These are phyloP conservation scores for Drosophila cracens DNA, from an alignment of 2,888 invertebrate species.

Conservation along the genomic window DNA sequence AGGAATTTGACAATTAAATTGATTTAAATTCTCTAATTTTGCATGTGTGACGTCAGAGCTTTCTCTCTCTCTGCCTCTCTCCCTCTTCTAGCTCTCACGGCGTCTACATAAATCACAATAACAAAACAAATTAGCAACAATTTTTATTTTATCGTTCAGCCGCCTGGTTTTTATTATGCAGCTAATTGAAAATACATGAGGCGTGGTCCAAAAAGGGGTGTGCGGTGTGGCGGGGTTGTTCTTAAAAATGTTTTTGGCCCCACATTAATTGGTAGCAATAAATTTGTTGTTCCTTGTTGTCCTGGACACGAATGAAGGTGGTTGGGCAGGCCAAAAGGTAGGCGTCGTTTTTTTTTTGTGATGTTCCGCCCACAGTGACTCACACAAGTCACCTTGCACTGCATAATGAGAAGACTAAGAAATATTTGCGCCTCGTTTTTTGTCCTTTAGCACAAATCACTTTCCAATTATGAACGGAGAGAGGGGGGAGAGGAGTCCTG, in stretches of 20 bases:
- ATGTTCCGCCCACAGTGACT: slow-evolving; percentile 53
- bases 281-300: slow-evolving; percentile 60
- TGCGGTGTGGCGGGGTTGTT: slow-evolving; percentile 18
- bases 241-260: slow-evolving; percentile 54
- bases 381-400: slow-evolving; percentile 28
- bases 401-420: slow-evolving; percentile 39
- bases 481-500: not conserved
- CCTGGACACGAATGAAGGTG: slow-evolving; percentile 47
- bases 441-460: slow-evolving; percentile 59
- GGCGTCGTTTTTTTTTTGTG: not conserved
- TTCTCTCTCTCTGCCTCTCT: not conserved
- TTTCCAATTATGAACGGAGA: slow-evolving; percentile 63
- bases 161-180: slow-evolving; percentile 53
- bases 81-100: slow-evolving; percentile 14
- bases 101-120: slow-evolving; percentile 74
- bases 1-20: slow-evolving; percentile 34
- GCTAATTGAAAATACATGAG: slow-evolving; percentile 72
- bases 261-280: slow-evolving; percentile 74
- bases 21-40: slow-evolving; percentile 35
- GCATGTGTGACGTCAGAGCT: not conserved
- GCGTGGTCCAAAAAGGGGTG: slow-evolving; percentile 3
- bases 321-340: not conserved
- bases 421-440: slow-evolving; percentile 9
- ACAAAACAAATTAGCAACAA: slow-evolving; percentile 73
- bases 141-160: slow-evolving; percentile 54